These are phyloP conservation scores for Pampusana beccarii DNA, from an alignment of 2,113 vertebrate species.

Conservation along the genomic window DNA sequence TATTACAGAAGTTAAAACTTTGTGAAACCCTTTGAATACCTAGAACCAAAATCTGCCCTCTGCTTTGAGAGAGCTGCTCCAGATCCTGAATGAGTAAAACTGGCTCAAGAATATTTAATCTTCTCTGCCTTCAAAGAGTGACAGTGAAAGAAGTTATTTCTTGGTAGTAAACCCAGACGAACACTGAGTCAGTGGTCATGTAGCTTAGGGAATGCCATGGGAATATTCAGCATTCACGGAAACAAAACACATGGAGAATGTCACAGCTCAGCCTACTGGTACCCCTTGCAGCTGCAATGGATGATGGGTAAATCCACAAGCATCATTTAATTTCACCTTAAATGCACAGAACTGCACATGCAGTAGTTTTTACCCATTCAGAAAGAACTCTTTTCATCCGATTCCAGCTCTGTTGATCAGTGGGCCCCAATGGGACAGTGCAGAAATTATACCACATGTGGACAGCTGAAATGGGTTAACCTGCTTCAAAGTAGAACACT, in stretches of 20 bases:
- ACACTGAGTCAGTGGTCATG: not conserved
- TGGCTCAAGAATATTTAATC: not conserved
- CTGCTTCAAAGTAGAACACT: not conserved
- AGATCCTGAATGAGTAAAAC: not conserved
- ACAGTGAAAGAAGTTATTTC: not conserved
- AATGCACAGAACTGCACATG: not conserved
- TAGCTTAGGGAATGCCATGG: not conserved
- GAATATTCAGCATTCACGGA: not conserved
- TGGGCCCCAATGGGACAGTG: not conserved
- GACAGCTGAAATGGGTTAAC: conserved; percentile 24
- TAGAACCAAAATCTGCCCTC: not conserved
- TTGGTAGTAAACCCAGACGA: not conserved
- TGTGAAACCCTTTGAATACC: not conserved
- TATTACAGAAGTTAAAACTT: not conserved
- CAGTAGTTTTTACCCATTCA: not conserved
- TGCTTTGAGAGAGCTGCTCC: not conserved
- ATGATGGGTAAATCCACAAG: not conserved
- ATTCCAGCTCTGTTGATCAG: not conserved
- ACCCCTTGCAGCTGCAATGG: not conserved
- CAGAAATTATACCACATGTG: not conserved
- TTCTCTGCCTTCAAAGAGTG: not conserved
- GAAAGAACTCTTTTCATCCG: not conserved
- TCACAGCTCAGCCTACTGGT: not conserved
- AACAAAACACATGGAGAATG: not conserved
- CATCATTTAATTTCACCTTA: not conserved